Conservation (phyloP, 2,888 invertebrate species). For the Athrips mouffetella region DNA sequence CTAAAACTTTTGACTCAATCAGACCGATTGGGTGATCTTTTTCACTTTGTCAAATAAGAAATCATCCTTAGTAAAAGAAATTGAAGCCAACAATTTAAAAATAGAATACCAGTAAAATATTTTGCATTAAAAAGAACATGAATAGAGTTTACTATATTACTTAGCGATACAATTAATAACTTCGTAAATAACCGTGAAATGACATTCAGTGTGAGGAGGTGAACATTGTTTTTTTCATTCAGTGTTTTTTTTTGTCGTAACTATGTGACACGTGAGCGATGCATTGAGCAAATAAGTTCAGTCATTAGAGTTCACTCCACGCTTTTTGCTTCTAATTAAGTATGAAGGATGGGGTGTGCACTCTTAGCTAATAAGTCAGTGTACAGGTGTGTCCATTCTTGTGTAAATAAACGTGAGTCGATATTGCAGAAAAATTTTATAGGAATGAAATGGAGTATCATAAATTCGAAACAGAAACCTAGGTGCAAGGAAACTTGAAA, state of each 20-base stretch:
- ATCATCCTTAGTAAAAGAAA: too few relatives aligned
- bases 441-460: too few relatives aligned
- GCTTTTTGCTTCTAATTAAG: conserved; percentile 35
- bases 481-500: too few relatives aligned
- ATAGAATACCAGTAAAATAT: conserved; percentile 8
- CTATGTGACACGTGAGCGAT: conserved; percentile 35
- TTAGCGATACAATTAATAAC: conserved; percentile 27
- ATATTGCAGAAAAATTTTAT: too few relatives aligned
- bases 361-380: conserved; percentile 22
- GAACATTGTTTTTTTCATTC: conserved; percentile 24
- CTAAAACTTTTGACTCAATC: too few relatives aligned
- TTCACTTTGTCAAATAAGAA: too few relatives aligned
- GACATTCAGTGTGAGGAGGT: conserved; percentile 36
- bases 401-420: too few relatives aligned
- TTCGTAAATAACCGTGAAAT: conserved; percentile 58
- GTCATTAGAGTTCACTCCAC: conserved; percentile 33
- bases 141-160: conserved; percentile 12
- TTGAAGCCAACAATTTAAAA: too few relatives aligned
- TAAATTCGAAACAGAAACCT: too few relatives aligned
- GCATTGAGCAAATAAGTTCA: conserved; percentile 33
- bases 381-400: too few relatives aligned
- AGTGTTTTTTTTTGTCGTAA: conserved; percentile 34
- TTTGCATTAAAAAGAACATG: conserved; percentile 13
- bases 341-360: conserved; percentile 37
- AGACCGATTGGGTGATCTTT: too few relatives aligned